Base-by-base conservation (phyloP, 2,797 vertebrate species). In the Spea hammondii region DNA sequence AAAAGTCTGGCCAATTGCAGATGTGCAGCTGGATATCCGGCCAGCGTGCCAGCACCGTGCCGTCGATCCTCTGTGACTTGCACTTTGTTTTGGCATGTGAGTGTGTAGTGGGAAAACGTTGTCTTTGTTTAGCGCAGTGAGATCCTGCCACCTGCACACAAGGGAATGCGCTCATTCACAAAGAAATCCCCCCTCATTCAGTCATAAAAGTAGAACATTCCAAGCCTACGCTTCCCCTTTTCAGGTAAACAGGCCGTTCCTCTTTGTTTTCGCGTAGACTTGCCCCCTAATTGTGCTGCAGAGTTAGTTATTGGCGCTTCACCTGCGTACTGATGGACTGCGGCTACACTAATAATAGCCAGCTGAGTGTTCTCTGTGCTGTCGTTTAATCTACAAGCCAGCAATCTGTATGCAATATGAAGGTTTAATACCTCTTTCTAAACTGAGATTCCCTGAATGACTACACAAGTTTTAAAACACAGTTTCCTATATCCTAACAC, bases 121-220 rank as follows among this genome's bases (percentile, higher is more conserved):
- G 12, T 17, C 17, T 70, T 47, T 69, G 55, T 14, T 13, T 47
- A 69, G 32, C 65, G 64, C 66, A 74, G 70, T 79, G 65, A 69
- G 71, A 74, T 79, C 78, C 78, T 79, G 67, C 78, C 78, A 79
- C 71, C 78, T 74, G 78, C 47, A 49, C 45, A 51, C 50, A 64
- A 49, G 62, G 46, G 51, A 48, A 11, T 75, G 50, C 67, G 70
- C 65, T 67, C 55, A 79, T 74, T 79, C 54, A 79, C 49, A 14
- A 73, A 53, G 54, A 62, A 53, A 67, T 13, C 53, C 50, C 66
- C 68, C 77, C 70, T 74, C 62, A 65, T 69, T 53, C 5, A 46
- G 75, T 74, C 53, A 47, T 60, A 73, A 57, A 48, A 68, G 64
- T 64, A 17, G 64, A 17, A 51, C 32, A 70, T 59, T 69, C 10